A percentile compares a stretch with the other conserved stretches of the same genome.
These are phyloP conservation scores for Mimumesa dahlbomi DNA, from an alignment of 2,888 invertebrate genomes.

Conservation along the genomic window DNA sequence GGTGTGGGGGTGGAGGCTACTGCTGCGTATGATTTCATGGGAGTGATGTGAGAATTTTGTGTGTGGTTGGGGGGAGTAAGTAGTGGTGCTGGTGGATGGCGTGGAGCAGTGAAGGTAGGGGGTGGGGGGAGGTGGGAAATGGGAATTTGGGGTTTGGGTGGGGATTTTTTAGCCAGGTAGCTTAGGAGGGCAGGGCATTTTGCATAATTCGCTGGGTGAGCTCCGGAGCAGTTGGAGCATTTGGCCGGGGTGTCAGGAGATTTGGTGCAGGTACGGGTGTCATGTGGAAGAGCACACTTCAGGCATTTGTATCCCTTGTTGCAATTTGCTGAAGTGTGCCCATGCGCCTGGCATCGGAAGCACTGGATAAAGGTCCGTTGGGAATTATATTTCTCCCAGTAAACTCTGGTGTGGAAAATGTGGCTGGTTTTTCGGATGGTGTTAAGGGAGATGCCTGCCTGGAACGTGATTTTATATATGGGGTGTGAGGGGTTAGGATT, in stretches of 20 bases:
- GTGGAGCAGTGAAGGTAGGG: neutral
- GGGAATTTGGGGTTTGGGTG: neutral
- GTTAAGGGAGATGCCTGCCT: too few species aligned
- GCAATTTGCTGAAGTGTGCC: constrained; percentile 4
- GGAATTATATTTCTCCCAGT: neutral
- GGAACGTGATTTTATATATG: too few species aligned
- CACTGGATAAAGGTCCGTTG: neutral
- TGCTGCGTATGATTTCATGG: too few species aligned
- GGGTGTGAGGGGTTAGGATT: too few species aligned
- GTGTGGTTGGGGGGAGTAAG: too few species aligned
- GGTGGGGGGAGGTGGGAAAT: neutral
- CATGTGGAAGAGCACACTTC: neutral
- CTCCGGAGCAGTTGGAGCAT: constrained; percentile 3
- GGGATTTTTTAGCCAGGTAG: neutral
- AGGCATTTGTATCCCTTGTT: neutral
- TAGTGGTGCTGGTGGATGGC: too few species aligned
- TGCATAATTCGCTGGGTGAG: constrained; percentile 6
- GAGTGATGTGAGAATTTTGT: too few species aligned
- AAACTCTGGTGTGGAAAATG: too few species aligned
- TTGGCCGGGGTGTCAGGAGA: neutral
- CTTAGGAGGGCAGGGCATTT: neutral
- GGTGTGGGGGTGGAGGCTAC: too few species aligned
- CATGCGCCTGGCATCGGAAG: too few species aligned
- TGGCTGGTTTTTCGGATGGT: too few species aligned
- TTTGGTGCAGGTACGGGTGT: neutral